Percentiles rank a stretch among this genome's conserved stretches.
phyloP scores from a whole-genome alignment of 2,113 vertebrate species.

The Rhinolophus sinicus region DNA sequence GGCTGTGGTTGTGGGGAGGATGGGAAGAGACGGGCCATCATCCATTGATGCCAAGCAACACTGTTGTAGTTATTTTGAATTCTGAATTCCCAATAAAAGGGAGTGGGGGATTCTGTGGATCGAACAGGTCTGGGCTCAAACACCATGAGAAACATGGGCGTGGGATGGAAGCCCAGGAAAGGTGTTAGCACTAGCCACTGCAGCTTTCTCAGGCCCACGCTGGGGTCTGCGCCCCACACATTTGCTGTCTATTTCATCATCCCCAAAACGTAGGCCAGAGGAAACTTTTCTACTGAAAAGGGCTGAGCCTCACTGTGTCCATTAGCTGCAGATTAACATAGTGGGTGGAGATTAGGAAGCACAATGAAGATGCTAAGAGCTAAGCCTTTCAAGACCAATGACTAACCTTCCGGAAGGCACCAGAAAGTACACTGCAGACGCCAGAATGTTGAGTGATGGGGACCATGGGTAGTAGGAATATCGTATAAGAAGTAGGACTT shows the following conservation, averaged over 20 bases:
- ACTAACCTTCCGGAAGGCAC: neutral
- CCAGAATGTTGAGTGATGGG: neutral
- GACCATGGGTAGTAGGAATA: neutral
- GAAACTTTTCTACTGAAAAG: neutral
- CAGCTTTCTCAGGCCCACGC: neutral
- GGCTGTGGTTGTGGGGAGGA: neutral
- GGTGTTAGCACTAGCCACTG: fast-evolving
- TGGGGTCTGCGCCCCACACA: neutral
- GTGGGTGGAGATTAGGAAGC: neutral
- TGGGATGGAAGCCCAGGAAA: neutral
- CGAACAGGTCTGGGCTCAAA: neutral
- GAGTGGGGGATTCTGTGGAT: neutral
- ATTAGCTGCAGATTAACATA: neutral
- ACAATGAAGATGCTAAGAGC: neutral
- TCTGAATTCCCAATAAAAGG: neutral
- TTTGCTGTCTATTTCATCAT: neutral
- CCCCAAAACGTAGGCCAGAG: neutral
- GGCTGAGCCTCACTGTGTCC: neutral
- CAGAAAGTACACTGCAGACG: neutral
- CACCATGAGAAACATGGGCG: fast-evolving
- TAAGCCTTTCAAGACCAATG: neutral
- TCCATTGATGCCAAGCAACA: fast-evolving
- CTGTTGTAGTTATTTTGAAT: neutral
- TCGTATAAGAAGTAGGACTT: neutral
- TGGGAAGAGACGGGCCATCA: neutral